Evolutionary conservation across 2,888 invertebrate genomes (phyloP), one percentile per base, ranked within the genome.

Genomic region (Himalopsyche tibetana): DNA sequence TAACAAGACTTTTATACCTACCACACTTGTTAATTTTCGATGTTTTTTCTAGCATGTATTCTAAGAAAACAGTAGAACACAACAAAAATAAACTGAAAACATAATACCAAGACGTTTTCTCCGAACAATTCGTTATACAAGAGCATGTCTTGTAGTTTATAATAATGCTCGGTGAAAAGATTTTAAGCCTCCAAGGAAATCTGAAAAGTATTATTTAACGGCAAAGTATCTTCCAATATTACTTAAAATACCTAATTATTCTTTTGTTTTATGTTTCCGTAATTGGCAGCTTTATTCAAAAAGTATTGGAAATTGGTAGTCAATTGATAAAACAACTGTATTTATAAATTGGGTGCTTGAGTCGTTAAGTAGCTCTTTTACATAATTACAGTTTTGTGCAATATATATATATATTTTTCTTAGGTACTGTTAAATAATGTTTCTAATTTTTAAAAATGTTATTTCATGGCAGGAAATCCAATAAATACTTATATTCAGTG

Each of bases 141-240:
- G 74, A 74, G 74, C 38, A 74, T 36, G 36, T 12, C 74, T 74
- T 74, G 38, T 74, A 74, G 74, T 12, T 36, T 36, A 74, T 74
- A 74, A 74, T 74, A 74, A 74, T 74, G 74, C 36, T 74, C 12
- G 11, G 74, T 74, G 74, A 74, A 38, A 74, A 38, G 74, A 74
- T 38, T 74, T 74, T 51, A 51, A 74, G 12, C 38, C 12, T 38
- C 38, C 11, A 74, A 74, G 38, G 36, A 74, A 74, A 74, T 74
- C 51, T 51, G 4, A 36, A 5, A 74, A 74, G 74, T 38, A 74
- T 28, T 63, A 63, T 12, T 51, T 15, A 51, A 15, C 51, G 15
- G 3, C 2, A 15, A 51, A 51, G 4, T 15, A 51, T 51, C 15
- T 51, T 15, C 51, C 51, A 51, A 12, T 51, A 51, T 3, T 51